Evolutionary conservation across 2,797 vertebrate species (phyloP).

Genomic region (Todus mexicanus): DNA sequence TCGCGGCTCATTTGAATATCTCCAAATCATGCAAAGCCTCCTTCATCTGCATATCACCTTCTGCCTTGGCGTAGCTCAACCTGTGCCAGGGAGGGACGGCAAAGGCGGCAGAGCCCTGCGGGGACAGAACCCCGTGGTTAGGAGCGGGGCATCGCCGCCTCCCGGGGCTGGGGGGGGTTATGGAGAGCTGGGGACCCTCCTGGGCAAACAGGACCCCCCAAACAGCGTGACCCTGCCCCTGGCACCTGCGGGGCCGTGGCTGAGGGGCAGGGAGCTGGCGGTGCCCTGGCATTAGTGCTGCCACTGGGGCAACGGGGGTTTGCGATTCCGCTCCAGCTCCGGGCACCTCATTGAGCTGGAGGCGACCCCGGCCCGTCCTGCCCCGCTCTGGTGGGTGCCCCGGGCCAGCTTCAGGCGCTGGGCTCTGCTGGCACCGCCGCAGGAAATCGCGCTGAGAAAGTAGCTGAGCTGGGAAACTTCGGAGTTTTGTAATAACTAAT

Average conservation of each 20-base stretch:
- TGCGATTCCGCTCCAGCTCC: too few species aligned
- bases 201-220: not conserved
- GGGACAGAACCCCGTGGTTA: not conserved
- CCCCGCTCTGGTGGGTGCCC: not conserved
- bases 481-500: conserved; percentile 69
- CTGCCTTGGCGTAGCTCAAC: not conserved
- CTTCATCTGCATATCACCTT: not conserved
- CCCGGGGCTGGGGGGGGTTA: accelerated
- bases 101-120: too few species aligned
- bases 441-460: conserved; percentile 58
- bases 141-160: not conserved
- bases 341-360: not conserved
- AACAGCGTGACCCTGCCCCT: accelerated
- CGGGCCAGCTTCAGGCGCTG: not conserved
- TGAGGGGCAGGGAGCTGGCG: not conserved
- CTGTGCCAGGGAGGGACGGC: too few species aligned
- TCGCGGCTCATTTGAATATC: not conserved
- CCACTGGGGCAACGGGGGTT: accelerated
- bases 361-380: not conserved
- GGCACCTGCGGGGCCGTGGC: accelerated
- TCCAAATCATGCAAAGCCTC: not conserved
- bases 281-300: accelerated
- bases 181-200: not conserved
- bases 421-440: not conserved
- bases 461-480: conserved; percentile 71